Evolutionary conservation across 2,888 invertebrate species (phyloP).

Genomic region (Drosophila koepferae): DNA sequence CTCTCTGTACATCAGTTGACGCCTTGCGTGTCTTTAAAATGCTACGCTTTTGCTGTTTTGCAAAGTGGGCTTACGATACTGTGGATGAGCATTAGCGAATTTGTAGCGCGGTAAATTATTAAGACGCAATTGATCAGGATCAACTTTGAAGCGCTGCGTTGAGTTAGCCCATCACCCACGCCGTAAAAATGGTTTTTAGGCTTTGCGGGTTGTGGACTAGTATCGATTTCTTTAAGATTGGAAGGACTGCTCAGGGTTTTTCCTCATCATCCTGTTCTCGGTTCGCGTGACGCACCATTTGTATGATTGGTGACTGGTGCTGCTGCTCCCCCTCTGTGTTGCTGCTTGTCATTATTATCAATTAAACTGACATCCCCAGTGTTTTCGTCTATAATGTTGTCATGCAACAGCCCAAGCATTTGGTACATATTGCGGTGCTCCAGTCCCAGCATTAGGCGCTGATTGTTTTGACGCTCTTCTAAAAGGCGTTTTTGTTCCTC

Average conservation of each 20-base stretch:
- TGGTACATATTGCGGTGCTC: conserved; percentile 86
- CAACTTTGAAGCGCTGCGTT: conserved; percentile 88
- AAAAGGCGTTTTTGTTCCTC: conserved; percentile 87
- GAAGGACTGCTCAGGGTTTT: background rate
- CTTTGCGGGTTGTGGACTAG: conserved; percentile 32
- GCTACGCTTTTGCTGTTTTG: conserved; percentile 27
- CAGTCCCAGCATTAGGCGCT: conserved; percentile 86
- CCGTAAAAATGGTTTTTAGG: conserved; percentile 88
- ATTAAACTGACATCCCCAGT: background rate
- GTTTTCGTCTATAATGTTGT: conserved; percentile 31
- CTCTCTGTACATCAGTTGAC: background rate
- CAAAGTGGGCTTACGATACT: conserved; percentile 65
- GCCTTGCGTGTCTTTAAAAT: conserved; percentile 27
- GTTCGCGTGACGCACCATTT: conserved; percentile 44
- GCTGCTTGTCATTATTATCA: conserved; percentile 9
- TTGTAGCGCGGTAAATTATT: conserved; percentile 84
- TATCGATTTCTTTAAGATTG: conserved; percentile 39
- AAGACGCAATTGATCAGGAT: conserved; percentile 85
- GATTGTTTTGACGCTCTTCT: conserved; percentile 86
- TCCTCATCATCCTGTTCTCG: conserved; percentile 62
- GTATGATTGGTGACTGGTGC: conserved; percentile 6
- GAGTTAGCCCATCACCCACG: conserved; percentile 92
- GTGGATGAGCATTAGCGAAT: conserved; percentile 80
- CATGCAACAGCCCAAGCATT: conserved; percentile 83
- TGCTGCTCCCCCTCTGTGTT: background rate